Conservation (phyloP, 2,113 vertebrate genomes). For the Rousettus leschenaultii region DNA sequence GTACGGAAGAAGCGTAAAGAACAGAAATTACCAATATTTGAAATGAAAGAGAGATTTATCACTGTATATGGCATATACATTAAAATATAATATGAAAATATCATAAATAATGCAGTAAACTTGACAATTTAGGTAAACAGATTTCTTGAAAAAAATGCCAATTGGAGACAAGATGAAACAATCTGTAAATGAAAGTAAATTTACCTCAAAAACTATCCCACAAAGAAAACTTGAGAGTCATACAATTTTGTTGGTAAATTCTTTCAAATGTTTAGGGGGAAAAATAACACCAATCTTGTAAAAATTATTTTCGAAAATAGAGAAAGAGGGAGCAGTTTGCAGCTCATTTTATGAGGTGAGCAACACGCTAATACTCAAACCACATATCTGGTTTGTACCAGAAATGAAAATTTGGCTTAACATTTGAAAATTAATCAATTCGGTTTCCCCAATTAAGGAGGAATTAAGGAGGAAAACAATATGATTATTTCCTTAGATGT, state of each 20-base stretch:
- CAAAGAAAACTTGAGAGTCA: background rate
- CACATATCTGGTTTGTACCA: background rate
- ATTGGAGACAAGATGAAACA: background rate
- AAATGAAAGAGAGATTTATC: background rate
- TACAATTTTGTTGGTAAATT: background rate
- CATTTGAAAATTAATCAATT: background rate
- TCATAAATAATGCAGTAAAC: background rate
- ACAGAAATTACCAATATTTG: background rate
- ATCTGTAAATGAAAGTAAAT: background rate
- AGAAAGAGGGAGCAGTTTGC: background rate
- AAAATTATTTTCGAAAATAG: background rate
- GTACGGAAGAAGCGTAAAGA: background rate
- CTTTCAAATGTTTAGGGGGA: background rate
- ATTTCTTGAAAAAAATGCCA: background rate
- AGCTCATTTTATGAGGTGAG: background rate
- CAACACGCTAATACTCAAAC: background rate
- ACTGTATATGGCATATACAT: background rate
- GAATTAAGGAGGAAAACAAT: background rate
- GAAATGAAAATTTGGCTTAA: conserved; percentile 14
- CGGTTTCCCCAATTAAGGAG: background rate
- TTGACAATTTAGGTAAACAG: background rate
- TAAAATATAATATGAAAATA: background rate
- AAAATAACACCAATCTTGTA: background rate
- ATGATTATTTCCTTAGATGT: background rate
- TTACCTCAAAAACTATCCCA: background rate